Conservation (phyloP, 2,113 vertebrate species). For the Cranoglanis bouderius region DNA sequence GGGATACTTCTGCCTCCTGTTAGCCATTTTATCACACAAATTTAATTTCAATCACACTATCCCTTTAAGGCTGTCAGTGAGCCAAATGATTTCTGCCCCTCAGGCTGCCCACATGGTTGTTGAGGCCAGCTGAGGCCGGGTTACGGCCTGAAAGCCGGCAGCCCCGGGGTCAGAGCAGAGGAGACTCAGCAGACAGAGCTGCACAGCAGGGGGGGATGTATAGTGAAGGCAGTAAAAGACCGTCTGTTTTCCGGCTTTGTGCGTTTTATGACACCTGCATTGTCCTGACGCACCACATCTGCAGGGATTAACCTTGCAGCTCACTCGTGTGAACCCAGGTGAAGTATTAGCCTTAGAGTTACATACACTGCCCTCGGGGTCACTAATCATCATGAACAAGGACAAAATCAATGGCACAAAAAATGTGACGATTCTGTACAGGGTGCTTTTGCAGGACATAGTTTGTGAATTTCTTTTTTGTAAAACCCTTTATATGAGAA, state of each 20-base stretch:
- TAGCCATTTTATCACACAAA: background rate
- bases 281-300: constrained; percentile 34
- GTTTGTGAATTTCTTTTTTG: background rate
- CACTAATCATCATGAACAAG: constrained; percentile 38
- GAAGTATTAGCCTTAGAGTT: constrained; percentile 5
- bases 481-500: background rate
- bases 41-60: constrained; percentile 11
- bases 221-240: background rate
- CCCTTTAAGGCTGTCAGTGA: constrained; percentile 25
- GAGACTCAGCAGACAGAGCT: background rate
- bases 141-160: background rate
- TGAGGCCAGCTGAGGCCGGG: constrained; percentile 18
- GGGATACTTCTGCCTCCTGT: constrained; percentile 9
- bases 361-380: constrained; percentile 15
- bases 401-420: constrained; percentile 13
- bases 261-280: constrained; percentile 39
- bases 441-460: background rate
- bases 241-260: constrained; percentile 26
- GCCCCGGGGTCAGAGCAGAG: constrained; percentile 16
- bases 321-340: constrained; percentile 5
- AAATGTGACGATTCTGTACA: background rate
- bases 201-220: background rate
- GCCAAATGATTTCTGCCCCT: constrained; percentile 25
- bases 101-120: constrained; percentile 33
- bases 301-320: constrained; percentile 26